These are phyloP conservation scores for Scopus umbretta DNA, from an alignment of 2,113 vertebrate genomes.

Conservation along the genomic window DNA sequence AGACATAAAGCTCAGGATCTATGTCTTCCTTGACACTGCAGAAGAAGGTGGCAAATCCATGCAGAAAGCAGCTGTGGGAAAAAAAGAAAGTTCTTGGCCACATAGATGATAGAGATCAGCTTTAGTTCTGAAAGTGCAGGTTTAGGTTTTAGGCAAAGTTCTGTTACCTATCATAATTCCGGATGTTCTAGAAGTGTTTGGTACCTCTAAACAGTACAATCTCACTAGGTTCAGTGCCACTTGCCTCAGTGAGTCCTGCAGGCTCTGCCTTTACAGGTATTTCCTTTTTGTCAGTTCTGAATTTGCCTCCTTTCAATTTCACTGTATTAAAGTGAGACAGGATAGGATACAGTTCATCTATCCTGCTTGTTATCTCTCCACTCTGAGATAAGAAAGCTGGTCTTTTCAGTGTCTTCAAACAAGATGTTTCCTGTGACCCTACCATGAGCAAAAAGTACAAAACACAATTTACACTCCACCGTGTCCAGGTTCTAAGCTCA, in stretches of 20 bases:
- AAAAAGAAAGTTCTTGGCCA: background rate
- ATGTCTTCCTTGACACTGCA: background rate
- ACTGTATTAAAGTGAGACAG: background rate
- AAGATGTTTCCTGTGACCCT: background rate
- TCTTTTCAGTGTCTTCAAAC: background rate
- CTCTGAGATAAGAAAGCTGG: background rate
- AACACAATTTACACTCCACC: background rate
- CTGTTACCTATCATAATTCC: background rate
- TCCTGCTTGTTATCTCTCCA: background rate
- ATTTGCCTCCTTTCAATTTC: background rate
- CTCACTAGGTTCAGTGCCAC: background rate
- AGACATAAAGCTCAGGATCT: background rate
- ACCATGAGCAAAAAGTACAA: background rate
- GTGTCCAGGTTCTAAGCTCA: background rate
- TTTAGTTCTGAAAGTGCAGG: background rate
- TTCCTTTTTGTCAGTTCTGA: background rate
- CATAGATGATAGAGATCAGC: background rate
- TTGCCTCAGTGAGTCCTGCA: background rate
- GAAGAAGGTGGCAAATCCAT: background rate
- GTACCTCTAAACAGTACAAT: background rate
- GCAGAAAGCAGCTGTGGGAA: background rate
- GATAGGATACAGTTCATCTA: background rate
- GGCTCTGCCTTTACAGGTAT: background rate
- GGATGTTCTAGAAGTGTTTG: background rate
- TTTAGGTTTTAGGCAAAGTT: background rate